phyloP scores from a whole-genome alignment of 2,797 vertebrate species.

The Eulemur coronatus region DNA sequence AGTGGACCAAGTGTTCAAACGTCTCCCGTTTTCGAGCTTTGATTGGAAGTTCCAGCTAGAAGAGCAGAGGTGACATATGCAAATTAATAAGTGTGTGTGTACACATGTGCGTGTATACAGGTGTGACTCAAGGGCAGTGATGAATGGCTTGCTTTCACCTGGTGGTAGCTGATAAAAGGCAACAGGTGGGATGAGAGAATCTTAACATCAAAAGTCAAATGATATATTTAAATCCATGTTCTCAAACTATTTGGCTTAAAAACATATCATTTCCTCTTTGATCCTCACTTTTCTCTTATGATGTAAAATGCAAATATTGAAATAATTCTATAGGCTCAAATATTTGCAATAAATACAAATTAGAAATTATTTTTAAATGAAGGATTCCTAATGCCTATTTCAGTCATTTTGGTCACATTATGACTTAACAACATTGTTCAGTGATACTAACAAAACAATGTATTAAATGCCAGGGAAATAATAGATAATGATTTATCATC shows the following conservation, averaged over 20 bases:
- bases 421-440: not conserved
- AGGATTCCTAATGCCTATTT: not conserved
- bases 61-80: not conserved
- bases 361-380: not conserved
- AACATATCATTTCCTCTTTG: not conserved
- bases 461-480: not conserved
- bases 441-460: not conserved
- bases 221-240: not conserved
- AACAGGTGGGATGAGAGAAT: not conserved
- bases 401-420: not conserved
- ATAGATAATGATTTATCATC: not conserved
- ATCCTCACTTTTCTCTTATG: not conserved
- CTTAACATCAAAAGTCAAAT: not conserved
- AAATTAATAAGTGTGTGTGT: not conserved
- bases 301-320: not conserved
- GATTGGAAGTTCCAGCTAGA: not conserved
- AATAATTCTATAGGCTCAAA: not conserved
- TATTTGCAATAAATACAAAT: not conserved
- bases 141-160: not conserved
- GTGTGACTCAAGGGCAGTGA: not conserved
- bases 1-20: not conserved
- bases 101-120: rapidly evolving
- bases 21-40: not conserved
- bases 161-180: not conserved
- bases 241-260: not conserved